Conservation (phyloP, 2,113 vertebrate genomes). For the Sclerurus mexicanus region DNA sequence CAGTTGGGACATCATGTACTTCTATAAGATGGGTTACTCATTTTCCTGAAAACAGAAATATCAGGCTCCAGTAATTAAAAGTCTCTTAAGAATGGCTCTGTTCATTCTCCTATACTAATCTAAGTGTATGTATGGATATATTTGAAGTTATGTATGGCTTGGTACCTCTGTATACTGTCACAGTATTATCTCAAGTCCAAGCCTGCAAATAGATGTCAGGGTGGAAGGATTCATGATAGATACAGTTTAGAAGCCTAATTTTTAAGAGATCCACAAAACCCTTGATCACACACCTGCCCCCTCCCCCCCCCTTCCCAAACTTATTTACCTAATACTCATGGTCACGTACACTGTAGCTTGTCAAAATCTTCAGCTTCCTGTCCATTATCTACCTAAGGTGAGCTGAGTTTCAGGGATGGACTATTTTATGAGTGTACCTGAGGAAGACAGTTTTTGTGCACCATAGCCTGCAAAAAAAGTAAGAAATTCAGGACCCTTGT, state of each 20-base stretch:
- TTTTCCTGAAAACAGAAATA: neutral
- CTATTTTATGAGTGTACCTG: neutral
- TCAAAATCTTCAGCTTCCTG: neutral
- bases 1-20: neutral
- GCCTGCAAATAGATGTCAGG: neutral
- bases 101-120: neutral
- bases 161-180: neutral
- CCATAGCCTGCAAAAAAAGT: neutral
- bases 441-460: neutral
- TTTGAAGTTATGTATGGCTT: neutral
- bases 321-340: neutral
- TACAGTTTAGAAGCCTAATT: neutral
- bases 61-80: neutral
- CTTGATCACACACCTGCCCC: neutral
- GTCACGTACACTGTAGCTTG: neutral
- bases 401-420: neutral
- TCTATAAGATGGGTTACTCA: neutral
- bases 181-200: neutral
- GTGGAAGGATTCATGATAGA: neutral
- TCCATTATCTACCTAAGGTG: neutral
- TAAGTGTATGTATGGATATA: neutral
- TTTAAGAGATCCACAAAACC: neutral
- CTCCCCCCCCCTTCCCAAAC: rapidly evolving
- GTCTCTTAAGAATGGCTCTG: neutral
- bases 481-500: neutral